Evolutionary conservation across 1,140 invertebrate genomes (phyloP), one percentile per base, ranked within the genome.

Genomic region (Acyrthosiphon pisum): DNA sequence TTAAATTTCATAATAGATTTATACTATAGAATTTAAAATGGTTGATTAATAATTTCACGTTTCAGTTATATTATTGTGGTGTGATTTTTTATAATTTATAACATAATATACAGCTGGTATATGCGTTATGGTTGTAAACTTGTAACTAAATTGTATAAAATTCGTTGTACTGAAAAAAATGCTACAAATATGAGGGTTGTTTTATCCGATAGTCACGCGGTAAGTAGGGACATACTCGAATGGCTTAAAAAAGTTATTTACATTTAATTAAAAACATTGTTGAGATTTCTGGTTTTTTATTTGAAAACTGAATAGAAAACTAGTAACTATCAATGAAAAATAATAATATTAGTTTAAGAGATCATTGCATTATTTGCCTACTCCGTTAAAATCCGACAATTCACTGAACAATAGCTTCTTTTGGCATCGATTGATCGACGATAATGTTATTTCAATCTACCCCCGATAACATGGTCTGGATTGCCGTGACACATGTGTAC

Each of bases 401-500:
- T 56, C 88, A 37, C 35, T 37, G 48, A 56, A 89, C 88, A 56
- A 89, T 89, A 37, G 50, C 22, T 30, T 37, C 89, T 60, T 6
- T 90, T 68, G 26, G 53, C 89, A 60, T 90, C 89, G 56, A 68
- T 90, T 90, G 89, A 90, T 90, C 89, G 89, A 90, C 41, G 53
- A 90, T 44, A 41, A 68, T 90, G 88, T 90, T 90, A 44, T 68
- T 60, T 44, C 37, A 6, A 26, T n/a, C 14, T 41, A 20, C 56
- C 53, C 48, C 7, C 46, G 46, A 30, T 41, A 41, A 53, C 18
- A 35, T 22, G 48, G 48, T 89, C 48, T 88, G 88, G 35, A 89
- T 56, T 56, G 50, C 35, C 50, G 35, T 56, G 88, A 91, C 90
- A 92, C 76, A 92, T 92, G 91, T 92, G 91, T 76, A 81, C 91